A percentile compares a stretch with the other conserved stretches of the same genome.
Conservation (phyloP, 2,888 invertebrate species). For the Rhamphomyia laevipes region DNA sequence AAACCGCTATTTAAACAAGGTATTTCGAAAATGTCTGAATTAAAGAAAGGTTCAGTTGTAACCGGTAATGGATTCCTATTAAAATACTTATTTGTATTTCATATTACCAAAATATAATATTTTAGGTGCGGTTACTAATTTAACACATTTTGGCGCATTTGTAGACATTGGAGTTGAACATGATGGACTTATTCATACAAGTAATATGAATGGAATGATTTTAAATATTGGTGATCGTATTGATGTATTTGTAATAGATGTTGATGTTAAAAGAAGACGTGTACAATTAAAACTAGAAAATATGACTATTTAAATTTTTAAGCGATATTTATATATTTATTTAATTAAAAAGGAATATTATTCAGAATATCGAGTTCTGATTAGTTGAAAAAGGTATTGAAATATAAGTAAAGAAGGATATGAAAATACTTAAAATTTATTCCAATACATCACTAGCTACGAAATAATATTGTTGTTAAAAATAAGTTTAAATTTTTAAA, state of each 20-base stretch:
- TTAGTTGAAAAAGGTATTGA: too few species aligned
- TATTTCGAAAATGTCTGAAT: slow-evolving; percentile 53
- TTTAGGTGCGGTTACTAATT: slow-evolving; percentile 70
- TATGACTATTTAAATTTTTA: slow-evolving; percentile 11
- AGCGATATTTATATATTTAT: too few species aligned
- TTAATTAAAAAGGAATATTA: too few species aligned
- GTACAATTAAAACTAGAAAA: slow-evolving; percentile 43
- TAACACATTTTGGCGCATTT: slow-evolving; percentile 84
- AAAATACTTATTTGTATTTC: background rate
- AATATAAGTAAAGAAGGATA: too few species aligned
- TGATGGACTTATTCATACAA: slow-evolving; percentile 58
- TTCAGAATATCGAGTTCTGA: too few species aligned
- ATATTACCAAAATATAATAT: slow-evolving; percentile 10
- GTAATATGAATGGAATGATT: slow-evolving; percentile 43
- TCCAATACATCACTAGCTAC: too few species aligned
- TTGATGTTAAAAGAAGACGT: slow-evolving; percentile 45
- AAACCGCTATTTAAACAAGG: slow-evolving; percentile 66
- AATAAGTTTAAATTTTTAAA: too few species aligned
- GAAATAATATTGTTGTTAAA: too few species aligned
- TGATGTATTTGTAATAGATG: slow-evolving; percentile 48
- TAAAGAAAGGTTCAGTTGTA: slow-evolving; percentile 48
- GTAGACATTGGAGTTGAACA: slow-evolving; percentile 71
- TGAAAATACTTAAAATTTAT: too few species aligned
- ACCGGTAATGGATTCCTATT: slow-evolving; percentile 42
- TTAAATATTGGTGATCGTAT: slow-evolving; percentile 58